Percentiles rank a stretch among this genome's conserved stretches.
Conservation (phyloP, 2,113 vertebrate species). For the Platycercus adscitus region DNA sequence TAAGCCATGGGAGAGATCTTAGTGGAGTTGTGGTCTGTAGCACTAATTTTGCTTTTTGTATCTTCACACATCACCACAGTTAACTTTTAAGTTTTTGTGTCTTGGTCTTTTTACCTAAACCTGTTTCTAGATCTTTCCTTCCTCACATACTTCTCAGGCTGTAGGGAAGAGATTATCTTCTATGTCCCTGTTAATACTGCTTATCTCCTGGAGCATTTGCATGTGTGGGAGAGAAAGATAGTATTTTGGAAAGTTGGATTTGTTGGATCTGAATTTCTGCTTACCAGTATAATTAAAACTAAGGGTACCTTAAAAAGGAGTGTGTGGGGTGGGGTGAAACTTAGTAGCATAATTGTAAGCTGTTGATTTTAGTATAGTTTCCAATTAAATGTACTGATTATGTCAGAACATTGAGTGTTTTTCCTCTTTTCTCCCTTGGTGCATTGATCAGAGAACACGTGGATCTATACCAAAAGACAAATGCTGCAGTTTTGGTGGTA, state of each 20-base stretch:
- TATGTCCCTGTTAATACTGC: neutral
- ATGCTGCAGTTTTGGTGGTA: neutral
- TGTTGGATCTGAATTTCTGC: neutral
- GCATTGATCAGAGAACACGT: neutral
- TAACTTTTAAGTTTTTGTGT: neutral
- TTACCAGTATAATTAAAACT: neutral
- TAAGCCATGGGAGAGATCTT: neutral
- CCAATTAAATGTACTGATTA: neutral
- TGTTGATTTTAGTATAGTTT: neutral
- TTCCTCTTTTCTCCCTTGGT: rapidly evolving
- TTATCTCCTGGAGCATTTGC: neutral
- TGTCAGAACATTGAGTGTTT: neutral
- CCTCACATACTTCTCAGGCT: neutral
- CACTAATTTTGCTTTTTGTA: neutral
- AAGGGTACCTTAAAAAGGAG: neutral
- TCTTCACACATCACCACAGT: neutral
- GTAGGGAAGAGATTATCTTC: neutral
- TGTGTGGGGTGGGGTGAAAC: neutral
- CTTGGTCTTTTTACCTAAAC: neutral
- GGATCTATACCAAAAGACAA: neutral
- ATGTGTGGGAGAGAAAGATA: neutral
- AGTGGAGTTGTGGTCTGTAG: neutral
- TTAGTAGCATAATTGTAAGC: neutral
- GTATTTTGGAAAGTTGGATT: neutral
- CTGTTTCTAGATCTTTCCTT: neutral